Evolutionary conservation across 2,113 vertebrate species (phyloP).

Genomic region (Stomatorhinus ivindoensis): DNA sequence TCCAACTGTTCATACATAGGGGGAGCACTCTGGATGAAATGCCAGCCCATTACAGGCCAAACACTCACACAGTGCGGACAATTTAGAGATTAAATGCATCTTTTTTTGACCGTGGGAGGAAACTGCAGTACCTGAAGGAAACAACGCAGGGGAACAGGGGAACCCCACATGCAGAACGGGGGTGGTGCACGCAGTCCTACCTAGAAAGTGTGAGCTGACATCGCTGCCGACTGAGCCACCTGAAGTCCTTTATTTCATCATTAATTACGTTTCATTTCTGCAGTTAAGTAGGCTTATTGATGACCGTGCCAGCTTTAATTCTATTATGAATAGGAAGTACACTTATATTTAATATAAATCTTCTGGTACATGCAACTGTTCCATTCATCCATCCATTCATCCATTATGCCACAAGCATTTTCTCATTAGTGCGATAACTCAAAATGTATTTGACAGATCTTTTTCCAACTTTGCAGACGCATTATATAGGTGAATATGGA

Average conservation of each 20-base stretch:
- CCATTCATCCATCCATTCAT: background rate
- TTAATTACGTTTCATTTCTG: background rate
- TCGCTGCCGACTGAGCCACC: background rate
- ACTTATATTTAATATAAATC: background rate
- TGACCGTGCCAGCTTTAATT: background rate
- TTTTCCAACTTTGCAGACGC: background rate
- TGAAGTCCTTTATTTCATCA: background rate
- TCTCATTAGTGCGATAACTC: background rate
- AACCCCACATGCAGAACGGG: background rate
- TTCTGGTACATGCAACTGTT: background rate
- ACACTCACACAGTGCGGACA: background rate
- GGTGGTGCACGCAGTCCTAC: background rate
- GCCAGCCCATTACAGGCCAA: background rate
- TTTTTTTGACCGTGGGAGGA: background rate
- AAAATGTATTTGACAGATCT: background rate
- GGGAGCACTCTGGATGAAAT: background rate
- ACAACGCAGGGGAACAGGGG: background rate
- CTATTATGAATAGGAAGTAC: background rate
- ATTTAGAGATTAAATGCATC: conserved; percentile 1
- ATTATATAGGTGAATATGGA: background rate
- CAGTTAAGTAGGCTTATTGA: background rate
- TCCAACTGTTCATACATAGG: background rate
- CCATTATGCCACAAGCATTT: background rate
- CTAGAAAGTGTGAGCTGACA: background rate
- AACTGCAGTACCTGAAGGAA: background rate